Base-by-base conservation (phyloP, 1,140 invertebrate species). In the Spodoptera frugiperda region DNA sequence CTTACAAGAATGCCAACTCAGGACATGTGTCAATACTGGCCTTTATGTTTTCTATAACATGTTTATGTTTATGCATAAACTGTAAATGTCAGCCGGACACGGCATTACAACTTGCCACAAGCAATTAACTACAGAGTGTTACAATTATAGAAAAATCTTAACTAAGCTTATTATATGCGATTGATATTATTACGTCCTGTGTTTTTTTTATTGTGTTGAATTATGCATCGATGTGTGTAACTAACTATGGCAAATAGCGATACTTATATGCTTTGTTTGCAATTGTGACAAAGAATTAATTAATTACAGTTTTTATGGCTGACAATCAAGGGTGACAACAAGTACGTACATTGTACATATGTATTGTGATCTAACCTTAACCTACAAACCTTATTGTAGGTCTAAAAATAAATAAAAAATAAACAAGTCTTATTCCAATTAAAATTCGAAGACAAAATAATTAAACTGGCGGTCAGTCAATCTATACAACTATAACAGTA, bases 111-210 rank as follows among this genome's bases (percentile, higher is more conserved):
- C n/a, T 53, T 30, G 48, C 17, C 19, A 9, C 33, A 15, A n/a
- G 11, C 51, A 67, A 67, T 67, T 67, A 49, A 6, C 11, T 51
- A 19, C 15, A 30, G 17, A 67, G 44, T 67, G 63, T 25, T 11
- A 67, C 30, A 51, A 67, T 67, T 67, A 51, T 10, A 67, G 21
- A 67, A 67, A 15, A 67, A 67, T 67, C 10, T 30, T n/a, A 67
- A 67, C 33, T 0, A 51, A 51, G 15, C 17, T 67, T 12, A 49
- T 67, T 67, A 51, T 21, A 25, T 51, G 63, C 48, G 14, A 67
- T 30, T 11, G 63, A 67, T 67, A 67, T 48, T n/a, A 4, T 25
- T 4, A 4, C 25, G 10, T 65, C 15, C 63, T 30, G 9, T 10
- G 25, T 25, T 49, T 63, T 63, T 33, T 63, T 46, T 51, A 51